These are phyloP conservation scores for Diabrotica balteata DNA, from an alignment of 2,888 invertebrate species.

Conservation along the genomic window DNA sequence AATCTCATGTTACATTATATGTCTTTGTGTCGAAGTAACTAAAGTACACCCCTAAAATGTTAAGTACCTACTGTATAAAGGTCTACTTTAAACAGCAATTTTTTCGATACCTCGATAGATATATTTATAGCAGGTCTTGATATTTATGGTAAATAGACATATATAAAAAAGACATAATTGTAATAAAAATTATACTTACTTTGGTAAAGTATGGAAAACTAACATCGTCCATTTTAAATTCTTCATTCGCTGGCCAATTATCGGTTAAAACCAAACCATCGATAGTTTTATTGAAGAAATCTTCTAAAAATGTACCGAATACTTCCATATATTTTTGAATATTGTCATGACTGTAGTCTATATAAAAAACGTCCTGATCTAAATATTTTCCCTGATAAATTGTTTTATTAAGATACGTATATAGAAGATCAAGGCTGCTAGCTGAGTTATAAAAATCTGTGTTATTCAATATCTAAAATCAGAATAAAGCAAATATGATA, in stretches of 20 bases:
- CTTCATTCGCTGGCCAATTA: slow-evolving; percentile 65
- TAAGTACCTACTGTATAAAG: too few species aligned
- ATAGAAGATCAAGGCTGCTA: slow-evolving; percentile 46
- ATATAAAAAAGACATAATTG: not conserved
- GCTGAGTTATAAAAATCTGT: slow-evolving; percentile 44
- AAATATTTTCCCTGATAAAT: slow-evolving; percentile 50
- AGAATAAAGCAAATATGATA: too few species aligned
- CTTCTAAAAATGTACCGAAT: slow-evolving; percentile 36
- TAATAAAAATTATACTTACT: slow-evolving; percentile 52
- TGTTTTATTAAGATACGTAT: slow-evolving; percentile 39
- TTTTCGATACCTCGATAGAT: too few species aligned
- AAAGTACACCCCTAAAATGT: too few species aligned
- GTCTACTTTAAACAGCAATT: too few species aligned
- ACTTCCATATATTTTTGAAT: slow-evolving; percentile 45
- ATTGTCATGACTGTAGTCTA: slow-evolving; percentile 49
- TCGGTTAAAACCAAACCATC: slow-evolving; percentile 64
- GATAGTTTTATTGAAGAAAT: slow-evolving; percentile 36
- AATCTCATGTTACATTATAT: too few species aligned
- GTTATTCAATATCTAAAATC: slow-evolving; percentile 29
- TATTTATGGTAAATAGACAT: not conserved
- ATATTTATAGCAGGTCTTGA: too few species aligned
- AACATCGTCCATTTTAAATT: slow-evolving; percentile 52
- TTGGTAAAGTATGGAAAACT: slow-evolving; percentile 63
- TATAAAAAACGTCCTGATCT: slow-evolving; percentile 51
- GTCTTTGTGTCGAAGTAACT: too few species aligned